Evolutionary conservation across 2,113 vertebrate species (phyloP).

Genomic region (Limanda limanda): DNA sequence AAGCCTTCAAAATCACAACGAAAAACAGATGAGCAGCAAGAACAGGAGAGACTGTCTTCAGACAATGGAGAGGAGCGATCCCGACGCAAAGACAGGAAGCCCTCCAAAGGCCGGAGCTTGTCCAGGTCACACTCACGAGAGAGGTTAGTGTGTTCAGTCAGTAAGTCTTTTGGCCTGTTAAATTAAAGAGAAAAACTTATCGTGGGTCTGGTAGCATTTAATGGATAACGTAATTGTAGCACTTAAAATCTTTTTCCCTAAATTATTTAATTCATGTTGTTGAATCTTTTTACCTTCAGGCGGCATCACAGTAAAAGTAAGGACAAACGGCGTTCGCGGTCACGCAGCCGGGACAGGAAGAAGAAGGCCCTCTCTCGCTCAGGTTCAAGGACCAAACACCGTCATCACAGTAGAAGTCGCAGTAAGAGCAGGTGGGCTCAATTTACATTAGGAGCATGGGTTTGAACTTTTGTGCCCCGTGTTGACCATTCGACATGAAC

Average conservation of each 20-base stretch:
- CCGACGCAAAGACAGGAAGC: conserved; percentile 90
- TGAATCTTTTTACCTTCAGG: conserved; percentile 75
- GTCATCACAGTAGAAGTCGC: conserved; percentile 90
- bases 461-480: conserved; percentile 5
- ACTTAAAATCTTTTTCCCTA: neutral
- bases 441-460: conserved; percentile 25
- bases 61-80: conserved; percentile 95
- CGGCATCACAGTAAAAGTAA: conserved; percentile 92
- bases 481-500: neutral
- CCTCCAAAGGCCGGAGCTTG: conserved; percentile 89
- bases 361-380: conserved; percentile 90
- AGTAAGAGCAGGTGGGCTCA: conserved; percentile 91
- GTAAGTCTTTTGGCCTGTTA: neutral
- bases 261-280: neutral
- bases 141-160: conserved; percentile 77
- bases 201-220: neutral
- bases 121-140: conserved; percentile 95
- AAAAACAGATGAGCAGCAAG: conserved; percentile 89
- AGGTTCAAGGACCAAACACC: conserved; percentile 91
- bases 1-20: conserved; percentile 92
- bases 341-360: conserved; percentile 90
- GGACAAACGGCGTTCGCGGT: conserved; percentile 89
- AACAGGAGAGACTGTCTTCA: conserved; percentile 89
- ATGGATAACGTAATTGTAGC: no score
- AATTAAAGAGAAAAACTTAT: neutral